Conservation (phyloP, 1,140 invertebrate species). For the Cylas formicarius region DNA sequence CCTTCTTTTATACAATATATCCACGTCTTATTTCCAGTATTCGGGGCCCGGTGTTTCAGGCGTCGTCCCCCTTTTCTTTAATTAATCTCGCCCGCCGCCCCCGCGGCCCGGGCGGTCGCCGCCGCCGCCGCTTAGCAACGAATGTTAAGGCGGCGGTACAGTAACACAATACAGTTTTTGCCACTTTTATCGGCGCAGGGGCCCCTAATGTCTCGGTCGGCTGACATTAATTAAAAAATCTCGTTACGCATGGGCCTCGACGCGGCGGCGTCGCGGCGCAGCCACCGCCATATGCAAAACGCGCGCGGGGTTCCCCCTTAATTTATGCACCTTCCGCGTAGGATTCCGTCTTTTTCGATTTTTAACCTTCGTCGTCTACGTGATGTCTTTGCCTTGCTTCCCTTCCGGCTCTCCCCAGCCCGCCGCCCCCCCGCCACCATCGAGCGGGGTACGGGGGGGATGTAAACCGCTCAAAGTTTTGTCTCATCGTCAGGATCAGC, state of each 20-base stretch:
- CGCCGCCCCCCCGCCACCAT: no score
- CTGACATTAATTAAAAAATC: constrained; percentile 40
- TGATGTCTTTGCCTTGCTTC: no score
- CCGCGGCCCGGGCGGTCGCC: neutral
- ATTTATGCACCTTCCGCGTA: constrained; percentile 20
- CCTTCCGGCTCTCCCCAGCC: no score
- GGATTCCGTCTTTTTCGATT: constrained; percentile 5
- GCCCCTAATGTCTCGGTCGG: constrained; percentile 34
- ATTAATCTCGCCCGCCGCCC: constrained; percentile 34
- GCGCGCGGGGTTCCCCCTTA: no score
- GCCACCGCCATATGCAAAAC: constrained; percentile 22
- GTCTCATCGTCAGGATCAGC: no score
- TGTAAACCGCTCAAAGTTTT: no score
- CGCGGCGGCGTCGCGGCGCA: constrained; percentile 14
- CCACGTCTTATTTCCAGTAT: constrained; percentile 39
- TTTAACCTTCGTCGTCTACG: no score
- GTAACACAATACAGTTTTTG: constrained; percentile 40
- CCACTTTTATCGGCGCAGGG: constrained; percentile 27
- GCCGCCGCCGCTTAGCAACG: constrained; percentile 37
- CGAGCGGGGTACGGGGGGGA: no score
- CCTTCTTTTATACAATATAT: constrained; percentile 40
- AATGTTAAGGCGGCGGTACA: constrained; percentile 39
- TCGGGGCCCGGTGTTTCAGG: constrained; percentile 38
- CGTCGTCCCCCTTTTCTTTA: constrained; percentile 40
- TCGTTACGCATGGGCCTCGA: constrained; percentile 34